Percentiles rank a stretch among this genome's conserved stretches.
phyloP scores from a whole-genome alignment of 2,888 invertebrate species.

The Cantharis flavilabris region DNA sequence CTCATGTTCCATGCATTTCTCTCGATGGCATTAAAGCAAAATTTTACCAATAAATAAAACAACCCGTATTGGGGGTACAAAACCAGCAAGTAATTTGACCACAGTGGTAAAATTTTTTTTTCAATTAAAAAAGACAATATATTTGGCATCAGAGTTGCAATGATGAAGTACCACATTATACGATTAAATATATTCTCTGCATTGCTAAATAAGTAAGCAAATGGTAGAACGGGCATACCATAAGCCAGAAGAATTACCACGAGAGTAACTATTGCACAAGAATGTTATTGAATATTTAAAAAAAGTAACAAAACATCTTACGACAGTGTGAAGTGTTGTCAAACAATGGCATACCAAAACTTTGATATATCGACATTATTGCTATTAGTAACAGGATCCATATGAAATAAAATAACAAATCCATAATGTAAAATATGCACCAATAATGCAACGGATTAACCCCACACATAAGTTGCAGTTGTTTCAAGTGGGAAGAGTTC shows the following conservation, averaged over 20 bases:
- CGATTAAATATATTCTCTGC: neutral
- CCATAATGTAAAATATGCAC: constrained; percentile 59
- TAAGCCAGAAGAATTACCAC: neutral
- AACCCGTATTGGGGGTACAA: neutral
- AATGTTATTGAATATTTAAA: neutral
- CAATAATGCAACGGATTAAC: constrained; percentile 66
- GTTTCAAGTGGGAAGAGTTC: constrained; percentile 64
- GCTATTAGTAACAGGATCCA: constrained; percentile 27
- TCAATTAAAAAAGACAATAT: neutral
- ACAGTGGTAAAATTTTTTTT: neutral
- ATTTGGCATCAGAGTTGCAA: neutral
- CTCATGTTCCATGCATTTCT: neutral
- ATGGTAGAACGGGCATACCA: neutral
- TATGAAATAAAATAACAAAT: constrained; percentile 54
- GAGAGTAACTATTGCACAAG: neutral
- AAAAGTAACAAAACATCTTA: neutral
- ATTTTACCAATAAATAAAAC: neutral
- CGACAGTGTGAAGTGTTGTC: neutral
- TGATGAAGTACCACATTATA: neutral
- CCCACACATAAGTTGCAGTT: constrained; percentile 70
- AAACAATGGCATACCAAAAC: neutral
- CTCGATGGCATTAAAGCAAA: neutral
- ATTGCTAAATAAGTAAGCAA: neutral
- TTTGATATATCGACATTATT: neutral
- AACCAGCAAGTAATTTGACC: neutral